A percentile compares a stretch with the other conserved stretches of the same genome.
Evolutionary conservation across 2,888 invertebrate species (phyloP).

Genomic region (Saturnia pavonia): DNA sequence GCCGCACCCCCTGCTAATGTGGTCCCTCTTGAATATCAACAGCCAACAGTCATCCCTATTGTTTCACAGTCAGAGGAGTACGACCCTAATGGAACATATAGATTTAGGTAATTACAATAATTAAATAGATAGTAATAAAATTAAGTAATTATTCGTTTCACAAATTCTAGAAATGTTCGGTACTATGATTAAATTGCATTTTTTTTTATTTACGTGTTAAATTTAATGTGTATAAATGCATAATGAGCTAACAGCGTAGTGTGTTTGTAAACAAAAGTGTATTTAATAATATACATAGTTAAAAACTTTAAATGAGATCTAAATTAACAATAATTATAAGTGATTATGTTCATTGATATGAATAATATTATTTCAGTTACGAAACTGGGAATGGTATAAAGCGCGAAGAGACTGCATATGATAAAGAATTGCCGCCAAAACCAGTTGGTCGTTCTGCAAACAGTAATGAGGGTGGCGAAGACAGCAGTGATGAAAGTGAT

Average conservation of each 20-base stretch:
- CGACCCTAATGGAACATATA: conserved; percentile 77
- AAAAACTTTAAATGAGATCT: neutral
- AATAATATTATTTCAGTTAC: conserved; percentile 75
- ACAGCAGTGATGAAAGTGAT: conserved; percentile 76
- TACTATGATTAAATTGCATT: neutral
- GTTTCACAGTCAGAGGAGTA: conserved; percentile 76
- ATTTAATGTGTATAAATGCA: neutral
- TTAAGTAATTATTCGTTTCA: neutral
- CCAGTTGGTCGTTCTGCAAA: conserved; percentile 61
- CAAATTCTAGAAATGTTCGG: neutral
- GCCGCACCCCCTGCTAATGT: conserved; percentile 55
- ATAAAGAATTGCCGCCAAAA: conserved; percentile 80
- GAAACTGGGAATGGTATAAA: conserved; percentile 91
- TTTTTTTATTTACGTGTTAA: neutral
- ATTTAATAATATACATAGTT: neutral
- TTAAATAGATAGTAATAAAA: neutral
- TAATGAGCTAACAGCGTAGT: neutral
- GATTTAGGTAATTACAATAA: conserved; percentile 65
- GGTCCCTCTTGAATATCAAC: conserved; percentile 58
- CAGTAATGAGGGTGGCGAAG: conserved; percentile 78
- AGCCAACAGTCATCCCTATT: conserved; percentile 74
- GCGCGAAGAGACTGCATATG: conserved; percentile 87
- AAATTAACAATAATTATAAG: conserved; percentile 14
- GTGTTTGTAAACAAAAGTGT: neutral
- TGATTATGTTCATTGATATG: conserved; percentile 9